These are phyloP conservation scores for Eumaeus atala DNA, from an alignment of 1,140 invertebrate genomes.

Conservation along the genomic window DNA sequence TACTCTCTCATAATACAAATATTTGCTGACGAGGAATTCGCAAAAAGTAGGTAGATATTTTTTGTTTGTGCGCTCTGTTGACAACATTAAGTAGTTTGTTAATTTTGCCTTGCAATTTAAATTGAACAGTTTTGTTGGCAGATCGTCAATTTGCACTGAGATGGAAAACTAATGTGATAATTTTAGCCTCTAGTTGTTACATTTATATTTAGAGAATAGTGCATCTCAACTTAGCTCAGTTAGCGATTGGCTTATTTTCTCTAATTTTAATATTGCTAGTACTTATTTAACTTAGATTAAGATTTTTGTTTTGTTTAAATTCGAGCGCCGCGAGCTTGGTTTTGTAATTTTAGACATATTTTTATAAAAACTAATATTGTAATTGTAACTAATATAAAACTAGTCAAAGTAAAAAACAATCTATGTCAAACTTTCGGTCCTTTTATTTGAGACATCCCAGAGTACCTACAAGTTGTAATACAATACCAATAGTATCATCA, in stretches of 20 bases:
- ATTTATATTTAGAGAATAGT: neutral
- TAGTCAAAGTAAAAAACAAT: slow-evolving; percentile 23
- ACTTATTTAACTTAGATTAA: slow-evolving; percentile 7
- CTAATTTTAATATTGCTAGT: slow-evolving; percentile 8
- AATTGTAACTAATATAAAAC: slow-evolving; percentile 18
- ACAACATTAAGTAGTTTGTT: no score
- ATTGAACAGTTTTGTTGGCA: neutral
- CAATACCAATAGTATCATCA: no score
- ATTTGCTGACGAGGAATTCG: no score
- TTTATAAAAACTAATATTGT: slow-evolving; percentile 13
- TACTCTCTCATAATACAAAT: no score
- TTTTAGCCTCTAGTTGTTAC: neutral
- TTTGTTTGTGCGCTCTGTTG: no score
- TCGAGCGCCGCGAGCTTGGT: neutral
- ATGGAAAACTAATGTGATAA: slow-evolving; percentile 7
- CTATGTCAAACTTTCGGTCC: neutral
- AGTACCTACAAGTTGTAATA: no score
- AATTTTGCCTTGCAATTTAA: no score
- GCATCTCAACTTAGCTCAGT: slow-evolving; percentile 8
- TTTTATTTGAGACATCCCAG: no score
- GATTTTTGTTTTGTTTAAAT: slow-evolving; percentile 1
- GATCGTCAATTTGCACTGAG: neutral
- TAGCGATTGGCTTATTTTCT: neutral
- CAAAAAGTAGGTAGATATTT: no score
- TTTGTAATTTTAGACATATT: slow-evolving; percentile 8